Base-by-base conservation (phyloP, 2,797 vertebrate species). In the Prionace glauca region DNA sequence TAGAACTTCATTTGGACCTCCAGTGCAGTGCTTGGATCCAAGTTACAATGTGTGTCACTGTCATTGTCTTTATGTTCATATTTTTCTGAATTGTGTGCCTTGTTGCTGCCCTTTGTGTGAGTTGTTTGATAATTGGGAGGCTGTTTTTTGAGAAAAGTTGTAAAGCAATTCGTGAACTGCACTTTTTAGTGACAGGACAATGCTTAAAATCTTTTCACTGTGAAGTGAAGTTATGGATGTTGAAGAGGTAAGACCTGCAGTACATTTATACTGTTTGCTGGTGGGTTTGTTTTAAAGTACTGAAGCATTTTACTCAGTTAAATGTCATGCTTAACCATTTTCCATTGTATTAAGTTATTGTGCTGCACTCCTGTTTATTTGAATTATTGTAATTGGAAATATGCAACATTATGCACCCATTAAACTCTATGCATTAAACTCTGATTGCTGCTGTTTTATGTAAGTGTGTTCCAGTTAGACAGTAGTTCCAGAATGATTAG, bases 71-170 rank as follows among this genome's bases (percentile, higher is more conserved):
- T 14, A 95, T 96, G 0, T 96, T 96, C 8, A 0, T 96, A 95
- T 18, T 96, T 96, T 96, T 96, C 96, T 97, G 96, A 36, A 65
- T 96, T 20, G 96, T 96, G 0, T 97, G 96, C 96, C 96, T 97
- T 84, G 96, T 96, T 95, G 96, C 97, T 62, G 96, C 96, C 96
- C 96, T 96, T 0, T 95, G 86, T 96, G 96, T 96, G 96, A 96
- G 96, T 96, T 93, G 7, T 36, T 96, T 41, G 60, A 90, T 41
- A 94, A 45, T 71, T 50, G 36, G 36, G 41, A 45, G 22, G 8
- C 72, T 72, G 24, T 26, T 71, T 24, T 71, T 50, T 56, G 50
- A 7, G 0, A 14, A 41, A 72, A 71, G 8, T 71, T 69, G 36
- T 50, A 94, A 71, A 45, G 22, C 62, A 72, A 50, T 41, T 94